Evolutionary conservation across 2,113 vertebrate species (phyloP), one percentile per base, ranked within the genome.

Genomic region (Balaeniceps rex): DNA sequence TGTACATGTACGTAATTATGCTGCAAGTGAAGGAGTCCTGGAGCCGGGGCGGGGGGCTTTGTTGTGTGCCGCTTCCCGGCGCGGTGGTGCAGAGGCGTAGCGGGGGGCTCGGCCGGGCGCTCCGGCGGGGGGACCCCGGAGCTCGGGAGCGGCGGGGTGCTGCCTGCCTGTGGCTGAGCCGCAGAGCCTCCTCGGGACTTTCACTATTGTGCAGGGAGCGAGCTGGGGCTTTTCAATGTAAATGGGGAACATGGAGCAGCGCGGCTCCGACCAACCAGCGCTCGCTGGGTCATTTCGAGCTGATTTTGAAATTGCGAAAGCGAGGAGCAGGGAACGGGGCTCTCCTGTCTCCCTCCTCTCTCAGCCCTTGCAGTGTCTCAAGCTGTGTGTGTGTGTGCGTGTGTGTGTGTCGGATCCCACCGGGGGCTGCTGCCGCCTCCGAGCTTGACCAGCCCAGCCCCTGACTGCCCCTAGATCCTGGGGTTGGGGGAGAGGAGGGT

Each of bases 221-320:
- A 91, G 96, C 94, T 12, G 66, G 63, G 92, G 97, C 96, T 92
- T 94, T 91, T 87, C 96, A 87, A 21, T 88, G 94, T 71, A 84
- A 90, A 91, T 90, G 87, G 95, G 91, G 68, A 94, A 90, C 93
- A 74, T 90, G 64, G 87, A 93, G 93, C 87, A 81, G 88, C 89
- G 76, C 49, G 90, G 77, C 87, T 96, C 93, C 78, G 87, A 74
- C 94, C 83, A 92, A 88, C 90, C 92, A 40, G 93, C 87, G 92
- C 87, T 95, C 87, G 54, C 87, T 83, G 42, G 84, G 63, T 92
- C 93, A 87, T 91, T 95, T 88, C 70, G 88, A 94, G 88, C 89
- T 46, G 82, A 87, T 90, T 97, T 97, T 95, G 80, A 96, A 83
- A 63, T 88, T 72, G 85, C 94, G 81, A 81, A 96, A 96, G 96